Evolutionary conservation across 2,797 vertebrate genomes (phyloP), one percentile per base, ranked within the genome.

Genomic region (Danio kyathit): DNA sequence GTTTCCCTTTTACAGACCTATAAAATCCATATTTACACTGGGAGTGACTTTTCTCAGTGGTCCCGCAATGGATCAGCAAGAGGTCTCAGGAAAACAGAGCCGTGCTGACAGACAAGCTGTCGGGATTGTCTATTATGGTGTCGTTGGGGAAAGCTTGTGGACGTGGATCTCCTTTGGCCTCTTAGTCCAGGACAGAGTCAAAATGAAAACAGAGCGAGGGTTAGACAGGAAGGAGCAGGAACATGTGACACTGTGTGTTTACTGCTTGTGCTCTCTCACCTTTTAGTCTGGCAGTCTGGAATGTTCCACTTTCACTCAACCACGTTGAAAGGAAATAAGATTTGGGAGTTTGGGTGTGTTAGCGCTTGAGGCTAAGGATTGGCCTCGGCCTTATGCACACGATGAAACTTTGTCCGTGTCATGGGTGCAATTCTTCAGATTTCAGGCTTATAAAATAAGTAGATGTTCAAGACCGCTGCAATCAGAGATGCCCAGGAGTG

Each of bases 271-370:
- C 61, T 76, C 61, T 69, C 76, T 80, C 82, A 87, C 75, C 76
- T 84, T 83, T 83, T 65, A 83, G 57, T 85, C 71, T 85, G 73
- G 51, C 6, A 67, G 66, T n/a, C 65, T 77, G 74, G 82, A 87
- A 85, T 74, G 76, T 80, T 80, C 82, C 60, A 73, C 60, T 63
- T 64, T 74, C 38, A 3, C 57, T 67, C 74, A 48, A 51, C 74
- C 74, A 61, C 56, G n/a, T 6, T 80, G 44, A 80, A 80, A 61
- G 80, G 73, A 63, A 73, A 82, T 77, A 82, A 17, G 63, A 79
- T 73, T 81, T 63, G 48, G 79, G 61, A 74, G 57, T 51, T 48
- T 70, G 44, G 61, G 77, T 60, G 74, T 74, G 80, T 80, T 70
- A 7, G 56, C 46, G 82, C 80, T 64, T 29, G 7, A 80, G 85